phyloP scores from a whole-genome alignment of 2,888 invertebrate species.

The Drosophila suboccidentalis region DNA sequence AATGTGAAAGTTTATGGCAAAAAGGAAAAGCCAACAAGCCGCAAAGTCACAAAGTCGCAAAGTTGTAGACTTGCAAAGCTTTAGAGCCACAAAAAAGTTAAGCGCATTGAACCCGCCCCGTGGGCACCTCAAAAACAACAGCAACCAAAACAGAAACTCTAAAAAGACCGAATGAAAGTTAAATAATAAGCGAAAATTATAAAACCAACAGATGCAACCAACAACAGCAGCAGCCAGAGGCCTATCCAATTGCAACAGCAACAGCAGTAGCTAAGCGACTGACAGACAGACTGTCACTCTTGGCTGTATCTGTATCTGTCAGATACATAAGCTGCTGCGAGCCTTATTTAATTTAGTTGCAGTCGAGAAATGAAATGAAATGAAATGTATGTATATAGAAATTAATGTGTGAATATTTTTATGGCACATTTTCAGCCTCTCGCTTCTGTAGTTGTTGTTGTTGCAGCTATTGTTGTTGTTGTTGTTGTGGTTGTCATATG shows the following conservation, averaged over 20 bases:
- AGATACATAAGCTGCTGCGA: constrained; percentile 22
- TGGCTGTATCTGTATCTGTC: constrained; percentile 26
- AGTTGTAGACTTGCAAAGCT: not conserved
- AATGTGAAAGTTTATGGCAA: constrained; percentile 72
- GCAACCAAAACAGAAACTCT: constrained; percentile 13
- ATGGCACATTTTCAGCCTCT: constrained; percentile 33
- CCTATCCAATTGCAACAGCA: constrained; percentile 55
- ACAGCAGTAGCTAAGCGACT: constrained; percentile 10
- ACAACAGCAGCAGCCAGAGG: constrained; percentile 29
- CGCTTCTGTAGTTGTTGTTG: constrained; percentile 19
- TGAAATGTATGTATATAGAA: constrained; percentile 53
- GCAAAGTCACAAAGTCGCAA: not conserved
- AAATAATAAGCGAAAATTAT: constrained; percentile 66
- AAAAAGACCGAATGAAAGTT: constrained; percentile 65
- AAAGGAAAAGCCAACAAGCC: constrained; percentile 54
- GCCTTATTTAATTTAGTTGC: constrained; percentile 40
- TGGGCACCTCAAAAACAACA: constrained; percentile 9
- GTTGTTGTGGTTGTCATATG: constrained; percentile 39
- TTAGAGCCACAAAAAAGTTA: constrained; percentile 37
- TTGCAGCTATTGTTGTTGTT: constrained; percentile 6
- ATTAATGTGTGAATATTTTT: constrained; percentile 69
- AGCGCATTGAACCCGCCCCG: constrained; percentile 73
- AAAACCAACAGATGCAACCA: constrained; percentile 28
- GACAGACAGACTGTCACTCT: constrained; percentile 34
- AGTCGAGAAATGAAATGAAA: constrained; percentile 26